Conservation (phyloP, 2,888 invertebrate genomes). For the Lasioglossum vierecki region DNA sequence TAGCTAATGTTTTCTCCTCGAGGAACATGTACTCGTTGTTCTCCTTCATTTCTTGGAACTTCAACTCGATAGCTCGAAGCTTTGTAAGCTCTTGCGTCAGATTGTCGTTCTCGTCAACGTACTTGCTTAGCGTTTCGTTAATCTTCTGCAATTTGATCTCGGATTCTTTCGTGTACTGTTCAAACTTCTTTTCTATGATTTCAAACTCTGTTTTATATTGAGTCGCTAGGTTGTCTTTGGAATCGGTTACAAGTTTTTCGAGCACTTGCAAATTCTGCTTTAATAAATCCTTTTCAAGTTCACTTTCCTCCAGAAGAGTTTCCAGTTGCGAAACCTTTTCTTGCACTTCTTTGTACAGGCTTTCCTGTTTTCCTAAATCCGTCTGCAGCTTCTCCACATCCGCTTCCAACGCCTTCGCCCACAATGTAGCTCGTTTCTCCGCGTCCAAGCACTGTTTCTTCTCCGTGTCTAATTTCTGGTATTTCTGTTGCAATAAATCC, state of each 20-base stretch:
- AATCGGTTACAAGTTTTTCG: conserved; percentile 71
- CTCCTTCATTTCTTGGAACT: conserved; percentile 35
- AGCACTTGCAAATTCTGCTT: conserved; percentile 70
- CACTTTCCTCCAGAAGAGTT: conserved; percentile 70
- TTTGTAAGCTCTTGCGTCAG: conserved; percentile 83
- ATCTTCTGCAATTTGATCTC: conserved; percentile 54
- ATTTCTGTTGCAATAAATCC: conserved; percentile 28
- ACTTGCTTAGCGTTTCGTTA: conserved; percentile 55
- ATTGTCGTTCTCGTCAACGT: conserved; percentile 83
- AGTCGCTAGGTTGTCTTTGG: background rate
- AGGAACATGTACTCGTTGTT: conserved; percentile 27
- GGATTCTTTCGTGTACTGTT: conserved; percentile 45
- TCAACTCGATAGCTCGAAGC: conserved; percentile 40
- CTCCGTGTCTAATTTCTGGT: conserved; percentile 61
- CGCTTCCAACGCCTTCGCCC: conserved; percentile 75
- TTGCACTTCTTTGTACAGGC: conserved; percentile 49
- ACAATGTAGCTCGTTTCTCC: conserved; percentile 69
- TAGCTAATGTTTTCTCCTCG: conserved; percentile 18
- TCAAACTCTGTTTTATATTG: conserved; percentile 42
- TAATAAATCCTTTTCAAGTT: conserved; percentile 73
- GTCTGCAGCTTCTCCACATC: conserved; percentile 76
- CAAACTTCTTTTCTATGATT: conserved; percentile 27
- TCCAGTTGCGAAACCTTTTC: conserved; percentile 67
- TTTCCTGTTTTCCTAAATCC: conserved; percentile 71
- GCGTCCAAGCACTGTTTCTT: conserved; percentile 71